Evolutionary conservation across 2,888 invertebrate species (phyloP).

Genomic region (Neoitamus cyanurus): DNA sequence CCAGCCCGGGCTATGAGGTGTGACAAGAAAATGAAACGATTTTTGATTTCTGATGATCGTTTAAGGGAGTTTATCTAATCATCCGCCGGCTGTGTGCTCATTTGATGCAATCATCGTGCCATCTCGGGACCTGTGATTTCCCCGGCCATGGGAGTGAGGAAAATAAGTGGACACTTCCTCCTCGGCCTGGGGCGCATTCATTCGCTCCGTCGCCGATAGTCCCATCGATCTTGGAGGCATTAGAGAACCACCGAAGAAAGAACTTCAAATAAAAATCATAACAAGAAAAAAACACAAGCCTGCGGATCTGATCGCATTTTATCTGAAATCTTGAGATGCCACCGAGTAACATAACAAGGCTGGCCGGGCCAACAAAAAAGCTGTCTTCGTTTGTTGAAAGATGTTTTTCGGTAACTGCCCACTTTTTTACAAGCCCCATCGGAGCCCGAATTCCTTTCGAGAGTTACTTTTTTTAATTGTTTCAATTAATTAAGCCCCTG

Average conservation of each 20-base stretch:
- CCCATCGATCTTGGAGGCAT: neutral
- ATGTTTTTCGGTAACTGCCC: neutral
- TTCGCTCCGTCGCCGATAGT: neutral
- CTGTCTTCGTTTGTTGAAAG: neutral
- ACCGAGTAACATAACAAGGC: neutral
- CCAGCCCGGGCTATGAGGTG: neutral
- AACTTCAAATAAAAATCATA: neutral
- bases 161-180: slow-evolving; percentile 28
- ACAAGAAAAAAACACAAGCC: neutral
- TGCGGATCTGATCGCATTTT: neutral
- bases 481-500: slow-evolving; percentile 15
- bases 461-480: slow-evolving; percentile 12
- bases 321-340: neutral
- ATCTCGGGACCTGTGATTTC: neutral
- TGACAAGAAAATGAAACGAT: slow-evolving; percentile 41
- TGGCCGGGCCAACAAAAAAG: neutral
- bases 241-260: neutral
- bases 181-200: neutral
- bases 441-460: neutral
- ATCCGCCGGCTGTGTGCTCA: slow-evolving; percentile 17
- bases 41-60: slow-evolving; percentile 39
- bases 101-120: slow-evolving; percentile 32
- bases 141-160: neutral
- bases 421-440: neutral
- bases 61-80: slow-evolving; percentile 42